Evolutionary conservation across 2,888 invertebrate genomes (phyloP).

Genomic region (Pilophorus perplexus): DNA sequence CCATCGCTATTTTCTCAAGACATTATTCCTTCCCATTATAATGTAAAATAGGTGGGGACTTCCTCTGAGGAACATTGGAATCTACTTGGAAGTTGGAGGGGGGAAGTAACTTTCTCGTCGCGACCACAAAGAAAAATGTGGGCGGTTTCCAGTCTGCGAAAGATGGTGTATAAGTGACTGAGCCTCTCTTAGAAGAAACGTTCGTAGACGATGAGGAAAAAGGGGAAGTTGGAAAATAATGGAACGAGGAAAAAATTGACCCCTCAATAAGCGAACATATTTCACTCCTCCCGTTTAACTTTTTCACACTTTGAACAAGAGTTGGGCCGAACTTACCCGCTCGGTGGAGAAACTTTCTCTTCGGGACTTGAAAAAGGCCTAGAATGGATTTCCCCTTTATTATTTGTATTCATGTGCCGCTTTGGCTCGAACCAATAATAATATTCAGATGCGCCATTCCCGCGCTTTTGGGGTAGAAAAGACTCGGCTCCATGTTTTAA

Average conservation of each 20-base stretch:
- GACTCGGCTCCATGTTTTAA: slow-evolving; percentile 26
- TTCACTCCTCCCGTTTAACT: slow-evolving; percentile 21
- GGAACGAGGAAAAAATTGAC: slow-evolving; percentile 18
- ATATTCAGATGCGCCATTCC: too few relatives aligned
- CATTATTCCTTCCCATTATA: slow-evolving; percentile 1
- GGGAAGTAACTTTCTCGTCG: too few relatives aligned
- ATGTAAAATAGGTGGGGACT: not conserved
- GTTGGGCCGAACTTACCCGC: too few relatives aligned
- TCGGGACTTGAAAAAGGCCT: too few relatives aligned
- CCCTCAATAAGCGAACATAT: slow-evolving; percentile 31
- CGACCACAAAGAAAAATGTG: too few relatives aligned
- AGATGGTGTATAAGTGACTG: too few relatives aligned
- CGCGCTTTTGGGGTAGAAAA: not conserved
- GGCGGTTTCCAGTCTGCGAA: too few relatives aligned
- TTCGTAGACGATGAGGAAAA: not conserved
- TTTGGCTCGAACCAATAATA: slow-evolving; percentile 14
- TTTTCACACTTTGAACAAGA: slow-evolving; percentile 3
- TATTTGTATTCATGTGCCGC: slow-evolving; percentile 23
- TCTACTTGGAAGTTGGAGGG: too few relatives aligned
- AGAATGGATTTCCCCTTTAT: slow-evolving; percentile 13
- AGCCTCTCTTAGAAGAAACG: not conserved
- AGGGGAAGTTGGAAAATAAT: slow-evolving; percentile 9
- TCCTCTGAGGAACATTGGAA: too few relatives aligned
- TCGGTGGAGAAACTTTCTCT: not conserved
- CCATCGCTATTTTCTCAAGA: too few relatives aligned